Evolutionary conservation across 2,797 vertebrate species (phyloP).

Genomic region (Alca torda): DNA sequence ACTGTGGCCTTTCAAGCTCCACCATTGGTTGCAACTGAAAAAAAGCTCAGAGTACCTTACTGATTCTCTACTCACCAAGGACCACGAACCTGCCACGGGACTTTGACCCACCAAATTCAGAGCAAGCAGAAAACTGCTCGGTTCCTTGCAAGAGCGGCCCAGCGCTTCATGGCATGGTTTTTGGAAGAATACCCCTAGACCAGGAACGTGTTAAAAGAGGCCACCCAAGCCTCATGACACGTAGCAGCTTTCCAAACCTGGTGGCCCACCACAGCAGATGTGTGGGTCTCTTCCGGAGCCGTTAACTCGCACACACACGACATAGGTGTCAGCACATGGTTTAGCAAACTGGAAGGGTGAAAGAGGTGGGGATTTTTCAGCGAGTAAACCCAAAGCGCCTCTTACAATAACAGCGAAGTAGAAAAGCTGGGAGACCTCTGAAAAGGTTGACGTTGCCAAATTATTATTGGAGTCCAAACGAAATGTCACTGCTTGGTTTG

Average conservation of each 20-base stretch:
- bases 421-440: background rate
- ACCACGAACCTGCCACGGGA: fast-evolving
- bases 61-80: background rate
- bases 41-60: background rate
- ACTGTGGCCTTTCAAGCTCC: background rate
- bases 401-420: background rate
- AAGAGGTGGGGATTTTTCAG: background rate
- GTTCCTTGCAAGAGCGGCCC: background rate
- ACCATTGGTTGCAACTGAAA: background rate
- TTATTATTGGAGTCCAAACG: constrained; percentile 24
- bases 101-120: background rate
- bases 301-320: background rate
- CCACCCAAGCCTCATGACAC: background rate
- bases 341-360: background rate
- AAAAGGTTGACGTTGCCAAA: constrained; percentile 30
- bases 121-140: background rate
- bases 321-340: background rate
- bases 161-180: background rate
- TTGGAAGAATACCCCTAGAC: background rate
- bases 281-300: background rate
- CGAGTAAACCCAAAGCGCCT: background rate
- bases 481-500: constrained; percentile 28
- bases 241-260: background rate
- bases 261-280: background rate
- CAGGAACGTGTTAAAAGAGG: background rate